phyloP scores from a whole-genome alignment of 2,888 invertebrate species.

The Coleophora flavipennella region DNA sequence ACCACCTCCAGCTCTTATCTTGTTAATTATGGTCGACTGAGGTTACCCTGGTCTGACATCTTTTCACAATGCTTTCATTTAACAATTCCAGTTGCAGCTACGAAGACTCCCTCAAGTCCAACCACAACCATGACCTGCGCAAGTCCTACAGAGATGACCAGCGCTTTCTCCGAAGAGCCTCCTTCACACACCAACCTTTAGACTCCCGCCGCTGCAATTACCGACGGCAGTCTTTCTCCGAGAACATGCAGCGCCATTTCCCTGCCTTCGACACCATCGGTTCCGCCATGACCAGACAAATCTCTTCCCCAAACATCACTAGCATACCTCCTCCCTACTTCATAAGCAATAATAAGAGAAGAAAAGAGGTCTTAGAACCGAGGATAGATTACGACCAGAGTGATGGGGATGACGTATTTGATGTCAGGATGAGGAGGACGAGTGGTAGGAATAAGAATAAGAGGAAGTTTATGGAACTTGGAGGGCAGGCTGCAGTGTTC shows the following conservation, averaged over 20 bases:
- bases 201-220: slow-evolving; percentile 42
- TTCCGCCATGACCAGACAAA: slow-evolving; percentile 36
- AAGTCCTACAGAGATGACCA: slow-evolving; percentile 39
- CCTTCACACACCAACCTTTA: slow-evolving; percentile 50
- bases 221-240: slow-evolving; percentile 58
- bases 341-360: slow-evolving; percentile 42
- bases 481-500: slow-evolving; percentile 53
- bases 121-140: slow-evolving; percentile 48
- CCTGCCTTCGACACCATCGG: slow-evolving; percentile 45
- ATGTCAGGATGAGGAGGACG: slow-evolving; percentile 45
- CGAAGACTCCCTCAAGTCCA: slow-evolving; percentile 85
- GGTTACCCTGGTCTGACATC: too few species aligned
- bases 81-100: slow-evolving; percentile 76
- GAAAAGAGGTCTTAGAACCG: slow-evolving; percentile 55
- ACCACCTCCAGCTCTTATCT: too few species aligned
- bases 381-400: slow-evolving; percentile 65
- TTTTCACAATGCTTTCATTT: too few species aligned
- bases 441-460: slow-evolving; percentile 43
- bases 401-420: slow-evolving; percentile 60
- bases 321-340: slow-evolving; percentile 48
- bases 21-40: too few species aligned
- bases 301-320: slow-evolving; percentile 53
- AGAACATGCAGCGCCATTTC: slow-evolving; percentile 54
- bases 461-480: slow-evolving; percentile 53
- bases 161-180: slow-evolving; percentile 48